A percentile compares a stretch with the other conserved stretches of the same genome.
phyloP scores from a whole-genome alignment of 2,888 invertebrate genomes.

The Norana najaformis region DNA sequence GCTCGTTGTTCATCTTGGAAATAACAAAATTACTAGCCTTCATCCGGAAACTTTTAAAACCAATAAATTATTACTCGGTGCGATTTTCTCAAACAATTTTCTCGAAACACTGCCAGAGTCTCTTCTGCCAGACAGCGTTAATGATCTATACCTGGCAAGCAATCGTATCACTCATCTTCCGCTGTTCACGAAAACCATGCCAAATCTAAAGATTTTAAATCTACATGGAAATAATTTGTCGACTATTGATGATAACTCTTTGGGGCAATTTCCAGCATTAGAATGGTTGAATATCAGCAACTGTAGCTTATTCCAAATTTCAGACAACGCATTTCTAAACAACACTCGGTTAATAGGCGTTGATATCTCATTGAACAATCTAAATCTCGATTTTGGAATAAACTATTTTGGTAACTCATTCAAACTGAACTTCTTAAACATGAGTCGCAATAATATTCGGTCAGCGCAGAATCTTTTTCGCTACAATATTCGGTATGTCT shows the following conservation, averaged over 20 bases:
- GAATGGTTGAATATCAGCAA: conserved; percentile 17
- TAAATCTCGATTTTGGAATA: background rate
- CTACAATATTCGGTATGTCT: background rate
- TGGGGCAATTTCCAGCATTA: background rate
- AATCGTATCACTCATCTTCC: background rate
- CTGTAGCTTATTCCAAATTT: background rate
- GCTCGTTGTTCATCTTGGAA: background rate
- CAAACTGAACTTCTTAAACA: background rate
- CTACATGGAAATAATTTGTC: conserved; percentile 2
- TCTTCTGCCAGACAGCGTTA: background rate
- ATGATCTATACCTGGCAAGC: background rate
- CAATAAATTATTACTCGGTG: background rate
- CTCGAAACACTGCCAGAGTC: background rate
- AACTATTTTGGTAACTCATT: background rate
- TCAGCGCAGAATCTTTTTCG: background rate
- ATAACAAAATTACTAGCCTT: background rate
- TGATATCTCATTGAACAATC: background rate
- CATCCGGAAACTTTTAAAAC: background rate
- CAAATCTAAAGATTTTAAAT: background rate
- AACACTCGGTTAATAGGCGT: background rate
- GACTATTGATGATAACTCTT: background rate
- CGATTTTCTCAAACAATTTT: background rate
- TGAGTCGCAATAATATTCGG: conserved; percentile 9
- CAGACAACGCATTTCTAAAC: background rate
- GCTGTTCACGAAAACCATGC: background rate